These are phyloP conservation scores for Sturnira hondurensis DNA, from an alignment of 2,113 vertebrate genomes.

Conservation along the genomic window DNA sequence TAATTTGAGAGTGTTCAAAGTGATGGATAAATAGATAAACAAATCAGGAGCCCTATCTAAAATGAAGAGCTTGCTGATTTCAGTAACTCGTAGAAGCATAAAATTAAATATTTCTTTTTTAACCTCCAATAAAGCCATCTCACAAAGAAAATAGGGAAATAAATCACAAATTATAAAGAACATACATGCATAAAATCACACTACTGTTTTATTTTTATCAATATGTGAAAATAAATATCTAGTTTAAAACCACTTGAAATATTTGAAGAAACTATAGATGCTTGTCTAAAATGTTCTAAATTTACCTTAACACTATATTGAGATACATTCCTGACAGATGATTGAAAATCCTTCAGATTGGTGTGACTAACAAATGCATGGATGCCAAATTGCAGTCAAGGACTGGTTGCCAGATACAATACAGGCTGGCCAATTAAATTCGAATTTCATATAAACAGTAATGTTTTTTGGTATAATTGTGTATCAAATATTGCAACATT, in stretches of 20 bases:
- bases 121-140: not conserved
- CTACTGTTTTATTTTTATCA: not conserved
- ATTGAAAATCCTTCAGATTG: conserved; percentile 32
- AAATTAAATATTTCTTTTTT: not conserved
- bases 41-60: conserved; percentile 34
- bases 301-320: not conserved
- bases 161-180: not conserved
- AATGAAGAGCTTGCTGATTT: conserved; percentile 42
- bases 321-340: not conserved
- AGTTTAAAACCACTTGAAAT: not conserved
- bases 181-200: not conserved
- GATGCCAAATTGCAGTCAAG: conserved; percentile 38
- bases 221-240: not conserved
- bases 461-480: not conserved
- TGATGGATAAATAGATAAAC: conserved; percentile 55
- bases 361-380: conserved; percentile 44
- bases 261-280: conserved; percentile 5
- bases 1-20: conserved; percentile 57
- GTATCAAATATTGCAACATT: not conserved
- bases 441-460: not conserved
- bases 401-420: not conserved
- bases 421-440: not conserved
- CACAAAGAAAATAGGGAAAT: not conserved
- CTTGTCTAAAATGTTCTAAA: not conserved
- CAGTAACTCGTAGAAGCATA: not conserved